Conservation (phyloP, 2,113 vertebrate genomes). For the Halcyon senegalensis region DNA sequence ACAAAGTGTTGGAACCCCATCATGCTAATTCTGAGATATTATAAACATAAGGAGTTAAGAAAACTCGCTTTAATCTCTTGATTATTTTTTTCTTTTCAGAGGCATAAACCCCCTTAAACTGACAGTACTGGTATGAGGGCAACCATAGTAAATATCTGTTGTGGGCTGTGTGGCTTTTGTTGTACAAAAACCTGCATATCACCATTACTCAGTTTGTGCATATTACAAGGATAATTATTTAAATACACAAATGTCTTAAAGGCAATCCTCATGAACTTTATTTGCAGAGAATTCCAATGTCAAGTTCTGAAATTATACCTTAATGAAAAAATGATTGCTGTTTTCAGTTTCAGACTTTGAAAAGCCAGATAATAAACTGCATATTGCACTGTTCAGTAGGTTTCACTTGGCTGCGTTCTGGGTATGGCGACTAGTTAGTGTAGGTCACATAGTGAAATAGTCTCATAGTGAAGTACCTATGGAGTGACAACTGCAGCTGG, state of each 20-base stretch:
- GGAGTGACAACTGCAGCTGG: background rate
- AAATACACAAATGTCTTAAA: background rate
- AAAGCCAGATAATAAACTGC: background rate
- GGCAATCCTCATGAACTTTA: background rate
- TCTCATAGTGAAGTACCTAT: fast-evolving
- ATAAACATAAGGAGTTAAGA: background rate
- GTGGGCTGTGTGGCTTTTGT: background rate
- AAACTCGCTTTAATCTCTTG: background rate
- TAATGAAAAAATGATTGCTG: background rate
- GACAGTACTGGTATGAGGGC: background rate
- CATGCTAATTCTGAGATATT: background rate
- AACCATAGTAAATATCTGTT: too few relatives aligned
- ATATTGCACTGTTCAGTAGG: too few relatives aligned
- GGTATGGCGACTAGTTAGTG: background rate
- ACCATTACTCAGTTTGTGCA: background rate
- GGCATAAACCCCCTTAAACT: background rate
- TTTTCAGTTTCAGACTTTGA: background rate
- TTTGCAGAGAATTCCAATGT: background rate
- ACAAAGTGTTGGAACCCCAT: background rate
- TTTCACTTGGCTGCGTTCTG: background rate
- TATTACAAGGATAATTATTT: background rate
- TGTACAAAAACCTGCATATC: background rate
- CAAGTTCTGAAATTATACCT: background rate
- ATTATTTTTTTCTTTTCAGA: background rate
- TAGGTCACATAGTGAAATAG: too few relatives aligned